A percentile compares a stretch with the other conserved stretches of the same genome.
These are phyloP conservation scores for Coracias cyanogaster DNA, from an alignment of 2,797 vertebrate species.

Conservation along the genomic window DNA sequence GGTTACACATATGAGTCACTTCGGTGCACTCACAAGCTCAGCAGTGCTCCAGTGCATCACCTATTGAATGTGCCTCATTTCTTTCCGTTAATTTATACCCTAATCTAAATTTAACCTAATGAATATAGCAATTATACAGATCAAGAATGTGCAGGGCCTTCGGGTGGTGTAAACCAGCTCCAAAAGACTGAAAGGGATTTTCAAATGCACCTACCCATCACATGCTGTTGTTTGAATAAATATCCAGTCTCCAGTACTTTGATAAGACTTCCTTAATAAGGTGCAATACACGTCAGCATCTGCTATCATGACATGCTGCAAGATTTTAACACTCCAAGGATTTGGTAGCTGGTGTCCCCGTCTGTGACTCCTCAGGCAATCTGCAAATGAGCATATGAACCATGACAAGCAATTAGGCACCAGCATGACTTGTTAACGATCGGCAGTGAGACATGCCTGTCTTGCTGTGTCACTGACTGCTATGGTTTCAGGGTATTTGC, in stretches of 20 bases:
- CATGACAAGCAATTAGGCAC: not conserved
- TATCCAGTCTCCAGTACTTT: not conserved
- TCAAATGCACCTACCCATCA: not conserved
- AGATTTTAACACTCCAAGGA: not conserved
- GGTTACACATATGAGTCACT: not conserved
- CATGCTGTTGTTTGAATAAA: not conserved
- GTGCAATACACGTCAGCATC: not conserved
- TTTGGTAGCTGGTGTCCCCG: not conserved
- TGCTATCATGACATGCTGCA: not conserved
- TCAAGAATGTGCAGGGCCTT: not conserved
- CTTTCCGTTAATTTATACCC: not conserved
- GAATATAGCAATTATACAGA: not conserved
- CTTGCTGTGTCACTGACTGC: not conserved
- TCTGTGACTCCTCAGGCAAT: not conserved
- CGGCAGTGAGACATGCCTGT: not conserved
- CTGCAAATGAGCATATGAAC: not conserved
- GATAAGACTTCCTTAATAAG: not conserved
- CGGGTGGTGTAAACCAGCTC: not conserved
- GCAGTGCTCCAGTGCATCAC: not conserved
- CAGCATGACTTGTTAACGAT: not conserved
- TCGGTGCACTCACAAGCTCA: not conserved
- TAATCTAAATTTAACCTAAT: not conserved
- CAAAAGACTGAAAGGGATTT: not conserved
- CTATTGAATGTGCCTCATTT: not conserved
- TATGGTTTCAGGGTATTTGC: not conserved